Evolutionary conservation across 2,888 invertebrate genomes (phyloP).

Genomic region (Pristionchus exspectatus): DNA sequence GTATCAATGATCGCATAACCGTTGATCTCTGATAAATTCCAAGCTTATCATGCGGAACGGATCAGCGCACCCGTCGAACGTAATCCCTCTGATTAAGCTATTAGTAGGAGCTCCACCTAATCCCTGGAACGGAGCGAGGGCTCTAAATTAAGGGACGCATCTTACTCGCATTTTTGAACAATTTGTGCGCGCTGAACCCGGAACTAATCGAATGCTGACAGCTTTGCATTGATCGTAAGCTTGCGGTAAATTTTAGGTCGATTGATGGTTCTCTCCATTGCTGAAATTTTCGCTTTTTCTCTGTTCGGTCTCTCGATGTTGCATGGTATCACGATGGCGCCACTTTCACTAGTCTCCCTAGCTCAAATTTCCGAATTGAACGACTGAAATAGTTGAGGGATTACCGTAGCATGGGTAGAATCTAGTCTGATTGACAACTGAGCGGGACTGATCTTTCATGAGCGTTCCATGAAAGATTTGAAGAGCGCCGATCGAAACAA

Average conservation of each 20-base stretch:
- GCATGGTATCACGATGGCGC: neutral
- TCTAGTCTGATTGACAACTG: neutral
- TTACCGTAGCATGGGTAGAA: neutral
- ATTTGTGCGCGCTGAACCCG: neutral
- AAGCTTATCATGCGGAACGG: neutral
- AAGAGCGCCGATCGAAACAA: neutral
- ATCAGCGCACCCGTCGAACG: neutral
- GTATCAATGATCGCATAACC: neutral
- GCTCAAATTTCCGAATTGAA: neutral
- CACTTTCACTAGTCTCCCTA: slow-evolving; percentile 19
- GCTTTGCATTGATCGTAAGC: neutral
- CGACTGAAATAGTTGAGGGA: neutral
- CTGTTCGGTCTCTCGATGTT: slow-evolving; percentile 18
- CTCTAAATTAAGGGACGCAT: neutral
- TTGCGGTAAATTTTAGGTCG: neutral
- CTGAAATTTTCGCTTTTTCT: neutral
- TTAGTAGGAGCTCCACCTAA: neutral
- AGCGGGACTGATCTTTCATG: neutral
- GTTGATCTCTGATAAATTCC: neutral
- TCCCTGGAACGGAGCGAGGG: neutral
- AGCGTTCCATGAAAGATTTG: neutral
- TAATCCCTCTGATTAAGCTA: neutral
- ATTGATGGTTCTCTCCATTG: neutral
- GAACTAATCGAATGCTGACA: neutral
- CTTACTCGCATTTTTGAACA: neutral